phyloP scores from a whole-genome alignment of 2,113 vertebrate genomes.

The Isichthys henryi region DNA sequence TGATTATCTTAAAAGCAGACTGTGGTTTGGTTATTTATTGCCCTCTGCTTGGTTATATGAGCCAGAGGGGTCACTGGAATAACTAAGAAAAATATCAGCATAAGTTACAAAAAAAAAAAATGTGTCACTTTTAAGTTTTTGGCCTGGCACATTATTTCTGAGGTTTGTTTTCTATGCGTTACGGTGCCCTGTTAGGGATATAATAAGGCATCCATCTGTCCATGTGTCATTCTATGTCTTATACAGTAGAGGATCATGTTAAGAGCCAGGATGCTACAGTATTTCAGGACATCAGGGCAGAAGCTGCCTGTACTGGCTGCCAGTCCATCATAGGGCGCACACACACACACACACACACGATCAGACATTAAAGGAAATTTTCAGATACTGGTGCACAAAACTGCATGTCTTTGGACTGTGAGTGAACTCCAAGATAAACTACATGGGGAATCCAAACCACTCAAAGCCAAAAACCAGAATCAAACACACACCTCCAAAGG shows the following conservation, averaged over 20 bases:
- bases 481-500: background rate
- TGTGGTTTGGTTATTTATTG: conserved; percentile 62
- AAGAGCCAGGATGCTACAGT: background rate
- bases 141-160: background rate
- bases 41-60: conserved; percentile 37
- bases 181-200: background rate
- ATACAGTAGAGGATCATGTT: background rate
- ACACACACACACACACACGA: background rate
- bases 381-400: background rate
- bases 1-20: conserved; percentile 82
- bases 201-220: background rate
- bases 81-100: conserved; percentile 21
- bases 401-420: background rate
- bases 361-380: background rate
- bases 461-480: background rate
- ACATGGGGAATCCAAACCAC: background rate
- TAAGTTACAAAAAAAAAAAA: conserved; percentile 11
- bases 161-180: background rate
- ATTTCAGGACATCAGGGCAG: background rate
- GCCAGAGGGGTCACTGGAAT: conserved; percentile 31
- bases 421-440: background rate
- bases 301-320: background rate
- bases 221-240: background rate
- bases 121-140: conserved; percentile 13
- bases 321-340: background rate